Conservation (phyloP, 2,113 vertebrate species). For the Cyprinodon tularosa region DNA sequence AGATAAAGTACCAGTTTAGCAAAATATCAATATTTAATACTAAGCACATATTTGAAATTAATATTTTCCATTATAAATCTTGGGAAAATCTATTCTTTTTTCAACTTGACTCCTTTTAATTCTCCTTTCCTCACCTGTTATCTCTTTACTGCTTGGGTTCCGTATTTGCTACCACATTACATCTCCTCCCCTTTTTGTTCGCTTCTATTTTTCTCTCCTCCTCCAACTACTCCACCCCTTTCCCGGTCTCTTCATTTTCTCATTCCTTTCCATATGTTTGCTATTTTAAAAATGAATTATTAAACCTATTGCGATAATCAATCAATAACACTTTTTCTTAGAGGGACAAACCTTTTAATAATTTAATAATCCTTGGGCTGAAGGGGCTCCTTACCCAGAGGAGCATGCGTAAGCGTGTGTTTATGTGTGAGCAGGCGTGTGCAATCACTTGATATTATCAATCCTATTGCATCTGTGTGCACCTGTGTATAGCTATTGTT, state of each 20-base stretch:
- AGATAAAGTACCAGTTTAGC: not conserved
- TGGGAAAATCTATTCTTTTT: not conserved
- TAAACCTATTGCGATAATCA: constrained; percentile 87
- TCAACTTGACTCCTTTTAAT: constrained; percentile 8
- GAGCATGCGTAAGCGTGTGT: constrained; percentile 18
- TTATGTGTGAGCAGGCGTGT: not conserved
- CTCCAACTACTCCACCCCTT: constrained; percentile 30
- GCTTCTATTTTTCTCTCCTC: not conserved
- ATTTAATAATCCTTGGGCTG: constrained; percentile 85
- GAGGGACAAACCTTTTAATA: constrained; percentile 91
- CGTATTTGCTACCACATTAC: constrained; percentile 5
- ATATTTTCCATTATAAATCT: not conserved
- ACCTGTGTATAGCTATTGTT: constrained; percentile 59
- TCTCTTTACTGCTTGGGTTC: constrained; percentile 10
- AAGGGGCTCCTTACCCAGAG: constrained; percentile 74
- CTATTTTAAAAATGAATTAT: constrained; percentile 92
- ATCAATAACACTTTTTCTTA: constrained; percentile 90
- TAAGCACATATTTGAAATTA: not conserved
- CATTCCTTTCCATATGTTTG: constrained; percentile 70
- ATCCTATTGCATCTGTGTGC: constrained; percentile 42
- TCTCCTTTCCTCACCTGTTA: not conserved
- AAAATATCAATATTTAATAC: not conserved
- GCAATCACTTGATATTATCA: not conserved
- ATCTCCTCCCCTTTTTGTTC: constrained; percentile 16
- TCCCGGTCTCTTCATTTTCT: constrained; percentile 55